Percentiles rank a stretch among this genome's conserved stretches.
Evolutionary conservation across 2,797 vertebrate species (phyloP).

Genomic region (Hapalemur alaotrensis): DNA sequence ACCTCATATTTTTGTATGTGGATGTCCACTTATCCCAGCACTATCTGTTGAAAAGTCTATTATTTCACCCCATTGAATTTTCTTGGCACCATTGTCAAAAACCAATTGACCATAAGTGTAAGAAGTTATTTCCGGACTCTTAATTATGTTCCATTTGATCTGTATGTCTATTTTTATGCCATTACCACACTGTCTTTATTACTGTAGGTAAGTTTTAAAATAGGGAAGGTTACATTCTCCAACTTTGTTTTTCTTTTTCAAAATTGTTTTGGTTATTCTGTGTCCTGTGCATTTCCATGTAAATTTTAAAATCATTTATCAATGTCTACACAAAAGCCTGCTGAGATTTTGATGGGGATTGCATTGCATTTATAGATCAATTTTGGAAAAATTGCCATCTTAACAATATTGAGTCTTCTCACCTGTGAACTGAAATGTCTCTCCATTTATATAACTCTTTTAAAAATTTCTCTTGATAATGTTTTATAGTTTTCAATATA

Average conservation of each 20-base stretch:
- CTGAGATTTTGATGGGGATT: not conserved
- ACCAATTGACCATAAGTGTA: not conserved
- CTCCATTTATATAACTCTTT: not conserved
- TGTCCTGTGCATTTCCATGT: not conserved
- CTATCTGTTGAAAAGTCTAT: constrained; percentile 27
- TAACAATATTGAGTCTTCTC: not conserved
- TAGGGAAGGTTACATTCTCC: not conserved
- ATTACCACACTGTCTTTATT: not conserved
- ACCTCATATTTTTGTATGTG: not conserved
- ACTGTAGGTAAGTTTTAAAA: constrained; percentile 25
- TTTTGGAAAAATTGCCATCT: not conserved
- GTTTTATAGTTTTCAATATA: not conserved
- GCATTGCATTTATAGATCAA: not conserved
- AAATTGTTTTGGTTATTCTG: not conserved
- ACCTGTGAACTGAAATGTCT: not conserved
- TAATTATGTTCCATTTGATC: not conserved
- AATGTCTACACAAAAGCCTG: not conserved
- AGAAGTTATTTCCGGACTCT: not conserved
- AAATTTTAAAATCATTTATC: not conserved
- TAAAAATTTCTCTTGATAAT: not conserved
- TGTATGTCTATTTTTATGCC: not conserved
- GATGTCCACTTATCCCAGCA: not conserved
- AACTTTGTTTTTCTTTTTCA: constrained; percentile 4
- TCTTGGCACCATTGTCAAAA: constrained; percentile 7
- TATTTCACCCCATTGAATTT: not conserved